Conservation (phyloP, 2,888 invertebrate species). For the Lysandra coridon region DNA sequence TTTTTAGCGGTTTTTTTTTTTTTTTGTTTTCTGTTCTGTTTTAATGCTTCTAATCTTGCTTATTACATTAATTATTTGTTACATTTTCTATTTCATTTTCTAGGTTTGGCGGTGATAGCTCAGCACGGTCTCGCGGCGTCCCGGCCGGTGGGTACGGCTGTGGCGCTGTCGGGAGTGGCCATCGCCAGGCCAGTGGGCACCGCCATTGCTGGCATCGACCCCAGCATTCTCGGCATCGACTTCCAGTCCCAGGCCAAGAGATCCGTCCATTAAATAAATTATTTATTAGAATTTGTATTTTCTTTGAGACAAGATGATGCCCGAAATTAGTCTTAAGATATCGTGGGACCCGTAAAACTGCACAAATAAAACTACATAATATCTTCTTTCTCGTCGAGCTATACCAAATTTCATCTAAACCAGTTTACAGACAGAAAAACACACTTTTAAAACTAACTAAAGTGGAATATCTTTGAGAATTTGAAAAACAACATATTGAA, state of each 20-base stretch:
- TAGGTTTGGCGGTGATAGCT: constrained; percentile 83
- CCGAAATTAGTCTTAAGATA: background rate
- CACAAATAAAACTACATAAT: too few relatives aligned
- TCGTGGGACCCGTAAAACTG: too few relatives aligned
- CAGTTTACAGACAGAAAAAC: too few relatives aligned
- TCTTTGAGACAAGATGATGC: background rate
- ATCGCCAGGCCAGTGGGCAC: constrained; percentile 86
- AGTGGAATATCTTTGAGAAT: background rate
- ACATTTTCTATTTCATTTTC: background rate
- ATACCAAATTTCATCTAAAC: too few relatives aligned
- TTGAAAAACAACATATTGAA: background rate
- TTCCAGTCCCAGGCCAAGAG: constrained; percentile 49
- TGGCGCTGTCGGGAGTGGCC: constrained; percentile 85
- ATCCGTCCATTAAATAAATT: constrained; percentile 29
- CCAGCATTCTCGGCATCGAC: constrained; percentile 55
- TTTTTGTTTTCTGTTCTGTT: too few relatives aligned
- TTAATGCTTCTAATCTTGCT: too few relatives aligned
- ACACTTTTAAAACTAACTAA: background rate
- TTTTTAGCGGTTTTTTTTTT: too few relatives aligned
- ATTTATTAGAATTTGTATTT: constrained; percentile 24
- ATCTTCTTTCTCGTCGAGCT: too few relatives aligned
- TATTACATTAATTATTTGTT: too few relatives aligned
- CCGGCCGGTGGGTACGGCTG: constrained; percentile 85
- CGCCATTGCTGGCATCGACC: constrained; percentile 86
- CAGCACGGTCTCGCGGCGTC: constrained; percentile 86